Evolutionary conservation across 2,797 vertebrate genomes (phyloP).

Genomic region (Sebastolobus alascanus): DNA sequence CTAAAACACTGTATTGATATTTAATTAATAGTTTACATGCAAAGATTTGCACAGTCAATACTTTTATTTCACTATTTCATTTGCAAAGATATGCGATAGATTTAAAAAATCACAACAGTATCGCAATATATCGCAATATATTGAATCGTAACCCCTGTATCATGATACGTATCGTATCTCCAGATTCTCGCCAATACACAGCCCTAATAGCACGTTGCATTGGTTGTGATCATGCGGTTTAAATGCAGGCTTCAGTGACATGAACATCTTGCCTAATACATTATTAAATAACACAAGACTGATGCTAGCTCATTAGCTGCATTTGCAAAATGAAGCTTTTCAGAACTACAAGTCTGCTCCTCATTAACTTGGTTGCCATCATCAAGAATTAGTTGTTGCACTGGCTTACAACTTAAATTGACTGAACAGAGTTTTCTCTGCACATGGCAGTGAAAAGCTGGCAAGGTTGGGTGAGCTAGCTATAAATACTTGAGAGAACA

Average conservation of each 20-base stretch:
- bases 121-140: too few species aligned
- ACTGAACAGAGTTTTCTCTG: conserved; percentile 53
- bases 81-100: too few species aligned
- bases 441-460: conserved; percentile 55
- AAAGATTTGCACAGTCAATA: too few species aligned
- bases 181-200: too few species aligned
- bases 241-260: neutral
- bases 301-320: conserved; percentile 5
- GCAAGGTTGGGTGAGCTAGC: conserved; percentile 53
- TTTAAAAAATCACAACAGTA: too few species aligned
- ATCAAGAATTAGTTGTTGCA: conserved; percentile 30
- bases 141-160: too few species aligned
- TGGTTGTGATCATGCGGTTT: neutral
- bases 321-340: neutral
- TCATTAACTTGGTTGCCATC: conserved; percentile 28
- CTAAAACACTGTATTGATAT: too few species aligned
- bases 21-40: too few species aligned
- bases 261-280: neutral
- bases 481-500: conserved; percentile 82
- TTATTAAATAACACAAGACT: conserved; percentile 10
- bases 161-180: too few species aligned
- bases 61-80: too few species aligned
- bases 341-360: conserved; percentile 20
- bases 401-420: conserved; percentile 40
- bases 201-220: neutral